Conservation (phyloP, 2,797 vertebrate genomes). For the Synaphobranchus kaupii region DNA sequence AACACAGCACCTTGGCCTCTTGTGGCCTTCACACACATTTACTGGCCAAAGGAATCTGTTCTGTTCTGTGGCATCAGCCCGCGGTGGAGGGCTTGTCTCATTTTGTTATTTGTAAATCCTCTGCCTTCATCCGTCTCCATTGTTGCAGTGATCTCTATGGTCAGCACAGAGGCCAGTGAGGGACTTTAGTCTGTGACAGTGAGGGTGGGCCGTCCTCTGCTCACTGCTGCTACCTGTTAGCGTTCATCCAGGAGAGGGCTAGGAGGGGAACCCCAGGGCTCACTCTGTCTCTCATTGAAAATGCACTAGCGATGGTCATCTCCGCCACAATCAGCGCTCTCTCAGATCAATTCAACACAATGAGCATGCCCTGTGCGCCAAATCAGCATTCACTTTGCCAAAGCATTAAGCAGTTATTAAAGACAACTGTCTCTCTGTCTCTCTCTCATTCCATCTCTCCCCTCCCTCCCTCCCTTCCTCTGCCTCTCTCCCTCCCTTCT, state of each 20-base stretch:
- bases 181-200: slow-evolving; percentile 43
- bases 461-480: background rate
- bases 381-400: background rate
- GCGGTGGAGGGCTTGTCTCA: slow-evolving; percentile 52
- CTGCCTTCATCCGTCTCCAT: slow-evolving; percentile 53
- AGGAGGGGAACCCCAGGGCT: slow-evolving; percentile 51
- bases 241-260: slow-evolving; percentile 59
- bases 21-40: background rate
- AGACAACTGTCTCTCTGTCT: background rate
- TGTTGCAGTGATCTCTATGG: slow-evolving; percentile 67
- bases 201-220: slow-evolving; percentile 56
- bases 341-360: background rate
- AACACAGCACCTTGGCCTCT: background rate
- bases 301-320: no score
- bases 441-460: background rate
- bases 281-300: background rate
- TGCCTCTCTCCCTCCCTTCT: no score
- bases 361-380: background rate
- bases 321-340: background rate
- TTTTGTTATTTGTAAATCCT: slow-evolving; percentile 58
- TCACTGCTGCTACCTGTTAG: slow-evolving; percentile 56
- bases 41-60: background rate
- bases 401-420: no score
- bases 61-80: background rate
- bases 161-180: slow-evolving; percentile 7